A percentile compares a stretch with the other conserved stretches of the same genome.
phyloP scores from a whole-genome alignment of 2,797 vertebrate species.

The Enteromius fasciolatus region DNA sequence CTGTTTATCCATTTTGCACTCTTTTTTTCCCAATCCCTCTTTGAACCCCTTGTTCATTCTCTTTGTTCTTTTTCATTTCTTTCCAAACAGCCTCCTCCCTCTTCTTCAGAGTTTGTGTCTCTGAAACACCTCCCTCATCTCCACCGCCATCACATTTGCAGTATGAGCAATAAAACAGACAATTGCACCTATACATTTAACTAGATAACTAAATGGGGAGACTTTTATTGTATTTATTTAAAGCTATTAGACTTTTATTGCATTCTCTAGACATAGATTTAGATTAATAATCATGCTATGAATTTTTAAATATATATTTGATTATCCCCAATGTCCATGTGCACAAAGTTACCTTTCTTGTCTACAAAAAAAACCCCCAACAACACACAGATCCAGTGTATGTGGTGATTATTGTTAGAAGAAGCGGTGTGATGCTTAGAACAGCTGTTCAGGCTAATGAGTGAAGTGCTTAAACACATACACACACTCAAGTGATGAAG shows the following conservation, averaged over 20 bases:
- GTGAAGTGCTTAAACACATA: constrained; percentile 63
- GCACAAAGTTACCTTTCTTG: background rate
- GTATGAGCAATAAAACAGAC: constrained; percentile 3
- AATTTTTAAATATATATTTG: background rate
- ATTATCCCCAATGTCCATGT: background rate
- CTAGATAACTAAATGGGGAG: background rate
- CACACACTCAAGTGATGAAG: constrained; percentile 69
- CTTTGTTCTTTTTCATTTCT: constrained; percentile 9
- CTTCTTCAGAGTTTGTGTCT: constrained; percentile 7
- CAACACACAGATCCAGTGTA: constrained; percentile 6
- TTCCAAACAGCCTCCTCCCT: constrained; percentile 16
- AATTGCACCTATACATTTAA: background rate
- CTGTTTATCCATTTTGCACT: constrained; percentile 33
- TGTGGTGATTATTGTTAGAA: constrained; percentile 56
- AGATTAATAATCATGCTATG: background rate
- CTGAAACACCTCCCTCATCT: background rate
- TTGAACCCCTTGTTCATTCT: constrained; percentile 22
- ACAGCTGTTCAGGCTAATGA: constrained; percentile 76
- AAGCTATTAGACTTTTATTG: background rate
- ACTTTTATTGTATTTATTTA: background rate
- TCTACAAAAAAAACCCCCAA: background rate
- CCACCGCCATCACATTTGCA: background rate
- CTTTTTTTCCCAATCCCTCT: constrained; percentile 19
- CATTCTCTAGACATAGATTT: background rate
- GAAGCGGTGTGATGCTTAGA: constrained; percentile 57